A percentile compares a stretch with the other conserved stretches of the same genome.
Evolutionary conservation across 2,113 vertebrate genomes (phyloP).

Genomic region (Propithecus coquereli): DNA sequence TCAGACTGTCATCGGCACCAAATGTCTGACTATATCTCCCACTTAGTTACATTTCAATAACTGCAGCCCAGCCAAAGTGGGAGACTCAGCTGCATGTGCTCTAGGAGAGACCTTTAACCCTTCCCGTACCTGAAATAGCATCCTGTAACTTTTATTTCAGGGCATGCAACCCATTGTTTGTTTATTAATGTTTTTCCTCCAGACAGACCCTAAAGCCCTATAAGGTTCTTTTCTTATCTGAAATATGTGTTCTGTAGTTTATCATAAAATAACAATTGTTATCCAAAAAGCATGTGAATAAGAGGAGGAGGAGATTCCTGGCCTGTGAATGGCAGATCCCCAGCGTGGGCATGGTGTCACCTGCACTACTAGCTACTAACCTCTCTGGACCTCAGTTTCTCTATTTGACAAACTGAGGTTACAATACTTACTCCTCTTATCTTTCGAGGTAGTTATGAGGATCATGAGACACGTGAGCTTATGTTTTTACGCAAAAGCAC

Average conservation of each 20-base stretch:
- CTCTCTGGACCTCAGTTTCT: not conserved
- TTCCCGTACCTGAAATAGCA: not conserved
- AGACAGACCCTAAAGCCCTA: not conserved
- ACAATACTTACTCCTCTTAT: not conserved
- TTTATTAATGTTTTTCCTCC: not conserved
- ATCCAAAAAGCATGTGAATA: not conserved
- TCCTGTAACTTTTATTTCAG: constrained; percentile 5
- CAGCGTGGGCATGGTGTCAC: not conserved
- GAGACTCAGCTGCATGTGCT: not conserved
- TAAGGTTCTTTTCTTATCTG: not conserved
- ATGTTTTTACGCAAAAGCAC: not conserved
- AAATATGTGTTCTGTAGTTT: not conserved
- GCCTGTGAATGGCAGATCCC: too few species aligned
- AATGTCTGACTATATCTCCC: not conserved
- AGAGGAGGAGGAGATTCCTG: fast-evolving
- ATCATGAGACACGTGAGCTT: not conserved
- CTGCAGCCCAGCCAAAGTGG: not conserved
- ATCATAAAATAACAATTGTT: not conserved
- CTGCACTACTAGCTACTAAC: not conserved
- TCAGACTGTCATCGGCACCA: not conserved
- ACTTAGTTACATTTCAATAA: not conserved
- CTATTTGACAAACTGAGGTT: not conserved
- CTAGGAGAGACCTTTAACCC: not conserved
- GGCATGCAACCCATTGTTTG: not conserved
- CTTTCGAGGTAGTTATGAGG: not conserved